These are phyloP conservation scores for Hydractinia symbiolongicarpus DNA, from an alignment of 30 jellyfish, hydroid and myxozoan genomes.

Conservation along the genomic window DNA sequence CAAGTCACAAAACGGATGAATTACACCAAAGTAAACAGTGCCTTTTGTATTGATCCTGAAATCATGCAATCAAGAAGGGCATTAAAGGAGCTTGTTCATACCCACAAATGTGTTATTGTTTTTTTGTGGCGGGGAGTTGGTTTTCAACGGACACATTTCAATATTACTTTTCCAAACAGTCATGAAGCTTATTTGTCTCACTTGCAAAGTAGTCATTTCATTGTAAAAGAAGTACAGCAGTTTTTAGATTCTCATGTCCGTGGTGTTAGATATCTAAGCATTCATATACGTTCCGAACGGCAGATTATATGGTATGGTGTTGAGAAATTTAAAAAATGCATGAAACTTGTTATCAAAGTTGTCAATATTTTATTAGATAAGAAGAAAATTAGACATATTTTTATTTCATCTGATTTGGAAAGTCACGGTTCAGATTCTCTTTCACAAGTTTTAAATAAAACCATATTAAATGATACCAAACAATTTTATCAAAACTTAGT, in stretches of 20 bases:
- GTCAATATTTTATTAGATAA: slow-evolving; percentile 19
- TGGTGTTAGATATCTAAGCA: slow-evolving; percentile 50
- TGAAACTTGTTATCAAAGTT: slow-evolving; percentile 45
- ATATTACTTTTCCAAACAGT: slow-evolving; percentile 32
- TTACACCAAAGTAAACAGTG: slow-evolving; percentile 46
- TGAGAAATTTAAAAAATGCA: slow-evolving; percentile 51
- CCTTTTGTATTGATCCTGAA: slow-evolving; percentile 83
- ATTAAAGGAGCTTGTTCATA: slow-evolving; percentile 34
- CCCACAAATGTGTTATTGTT: slow-evolving; percentile 58
- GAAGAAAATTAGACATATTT: slow-evolving; percentile 34
- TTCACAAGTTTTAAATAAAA: slow-evolving; percentile 29
- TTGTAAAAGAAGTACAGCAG: slow-evolving; percentile 52
- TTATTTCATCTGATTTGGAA: slow-evolving; percentile 70
- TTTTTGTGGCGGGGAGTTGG: slow-evolving; percentile 96
- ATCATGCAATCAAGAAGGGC: slow-evolving; percentile 26
- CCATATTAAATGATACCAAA: slow-evolving; percentile 25
- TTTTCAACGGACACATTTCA: slow-evolving; percentile 69
- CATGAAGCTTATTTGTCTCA: slow-evolving; percentile 40
- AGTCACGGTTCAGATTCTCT: slow-evolving; percentile 85
- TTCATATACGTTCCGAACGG: slow-evolving; percentile 91
- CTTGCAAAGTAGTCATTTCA: slow-evolving; percentile 50
- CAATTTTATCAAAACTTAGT: neutral
- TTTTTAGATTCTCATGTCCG: slow-evolving; percentile 20
- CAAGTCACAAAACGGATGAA: slow-evolving; percentile 42
- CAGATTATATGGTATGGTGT: slow-evolving; percentile 73